Evolutionary conservation across 2,113 vertebrate species (phyloP), one percentile per base, ranked within the genome.

Genomic region (Vidua macroura): DNA sequence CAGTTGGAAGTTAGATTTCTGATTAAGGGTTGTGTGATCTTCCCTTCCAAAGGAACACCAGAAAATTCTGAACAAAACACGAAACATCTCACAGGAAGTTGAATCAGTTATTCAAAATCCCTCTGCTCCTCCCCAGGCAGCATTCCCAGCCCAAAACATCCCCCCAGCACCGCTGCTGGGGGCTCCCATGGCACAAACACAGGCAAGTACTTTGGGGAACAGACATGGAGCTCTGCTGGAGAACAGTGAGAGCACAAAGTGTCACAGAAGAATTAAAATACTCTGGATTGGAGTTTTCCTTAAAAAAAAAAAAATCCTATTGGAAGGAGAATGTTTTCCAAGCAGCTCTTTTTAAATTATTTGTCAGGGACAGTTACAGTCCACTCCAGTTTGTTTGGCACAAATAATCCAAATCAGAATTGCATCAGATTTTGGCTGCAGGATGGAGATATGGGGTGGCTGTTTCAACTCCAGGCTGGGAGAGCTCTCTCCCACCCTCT

Each of bases 351-450:
- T 83, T 56, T 15, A 8, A 76, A 41, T 72, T 89, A 41, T 76
- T 81, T 87, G 39, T 60, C 43, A 46, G 52, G 39, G 68, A 77
- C 12, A 80, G 59, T 31, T 70, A 44, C 48, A 86, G 75, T 46
- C 63, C 43, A 39, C 55, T 55, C 46, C 13, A 8, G 30, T 81
- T 93, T 13, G 9, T 88, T 88, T 93, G 86, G 75, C 2, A 3
- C 58, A 88, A 85, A 88, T 77, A 94, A 90, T 20, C 20, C 74
- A 51, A 83, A 70, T 44, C 28, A 83, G 85, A 89, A 90, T 90
- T 95, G 86, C 93, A 92, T 94, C 94, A 94, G 88, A 79, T 62
- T 81, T 79, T 96, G 93, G 94, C 86, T 92, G 68, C 39, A 23
- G 68, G 31, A 86, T 21, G 56, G n/a, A 72, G 52, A 75, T 37